Base-by-base conservation (phyloP, 2,888 invertebrate species). In the Troglohyphantes excavatus region DNA sequence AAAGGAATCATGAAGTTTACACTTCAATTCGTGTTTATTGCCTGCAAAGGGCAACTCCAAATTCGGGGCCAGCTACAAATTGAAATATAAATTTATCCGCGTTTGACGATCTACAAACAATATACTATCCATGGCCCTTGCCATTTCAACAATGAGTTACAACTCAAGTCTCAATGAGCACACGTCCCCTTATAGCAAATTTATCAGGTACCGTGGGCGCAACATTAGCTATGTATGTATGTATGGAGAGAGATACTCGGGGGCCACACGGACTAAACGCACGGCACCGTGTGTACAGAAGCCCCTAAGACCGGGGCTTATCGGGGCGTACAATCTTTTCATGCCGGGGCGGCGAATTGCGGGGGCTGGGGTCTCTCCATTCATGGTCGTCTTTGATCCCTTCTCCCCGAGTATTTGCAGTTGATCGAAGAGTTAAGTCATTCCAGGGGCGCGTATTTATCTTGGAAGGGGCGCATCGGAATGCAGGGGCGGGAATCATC, bases 301-400 rank as follows among this genome's bases (percentile, higher is more conserved):
- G 63, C 63, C 72, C 68, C 81, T 81, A 82, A 88, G 85, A 88
- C 81, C 53, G 73, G 81, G 67, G 75, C 73, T 82, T 88, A 82
- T 82, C 65, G 82, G 73, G 67, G 81, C 88, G 75, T 68, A 73
- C 75, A 53, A 82, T 88, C 88, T 88, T 88, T 88, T 88, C 88
- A 88, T 73, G 88, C 79, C 79, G 63, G 85, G 33, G 78, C 65
- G 46, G 75, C 53, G 73, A 72, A 73, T 87, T 65, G 70, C 29
- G 19, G 29, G 73, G 63, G 65, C 79, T 65, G 70, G 21, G 19
- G 29, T 65, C 73, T 75, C 75, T 84, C 84, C 63, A 75, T 75
- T 84, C 84, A 84, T 84, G 84, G 46, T 67, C 67, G 29, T 61
- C 85, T 86, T 86, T 86, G 85, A 86, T 86, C 85, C 75, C 27